Evolutionary conservation across 2,888 invertebrate species (phyloP).

Genomic region (Prostheceraeus crozeri): DNA sequence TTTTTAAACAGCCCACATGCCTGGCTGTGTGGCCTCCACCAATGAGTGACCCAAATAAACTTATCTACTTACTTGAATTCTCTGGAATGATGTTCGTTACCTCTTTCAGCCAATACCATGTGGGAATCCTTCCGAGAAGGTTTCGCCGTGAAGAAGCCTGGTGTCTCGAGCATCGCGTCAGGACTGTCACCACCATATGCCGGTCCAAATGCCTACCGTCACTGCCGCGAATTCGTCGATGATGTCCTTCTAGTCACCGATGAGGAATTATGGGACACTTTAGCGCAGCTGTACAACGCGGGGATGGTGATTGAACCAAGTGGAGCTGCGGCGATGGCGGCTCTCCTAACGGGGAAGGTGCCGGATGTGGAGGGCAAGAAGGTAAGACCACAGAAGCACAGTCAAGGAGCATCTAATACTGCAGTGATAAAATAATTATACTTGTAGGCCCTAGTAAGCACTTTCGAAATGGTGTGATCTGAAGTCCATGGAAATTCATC

Average conservation of each 20-base stretch:
- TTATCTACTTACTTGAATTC: too few species aligned
- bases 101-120: background rate
- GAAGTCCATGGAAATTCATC: too few species aligned
- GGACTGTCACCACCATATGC: conserved; percentile 52
- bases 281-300: conserved; percentile 45
- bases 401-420: too few species aligned
- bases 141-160: conserved; percentile 39
- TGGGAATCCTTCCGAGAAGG: background rate
- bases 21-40: too few species aligned
- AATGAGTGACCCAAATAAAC: too few species aligned
- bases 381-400: too few species aligned
- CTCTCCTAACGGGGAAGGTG: too few species aligned
- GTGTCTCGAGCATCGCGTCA: conserved; percentile 47
- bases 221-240: conserved; percentile 47
- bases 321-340: conserved; percentile 49
- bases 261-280: conserved; percentile 46
- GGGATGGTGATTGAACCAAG: conserved; percentile 53
- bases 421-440: too few species aligned
- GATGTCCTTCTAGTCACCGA: conserved; percentile 51
- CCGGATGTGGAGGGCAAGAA: conserved; percentile 46
- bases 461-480: too few species aligned
- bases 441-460: too few species aligned
- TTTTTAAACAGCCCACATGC: too few species aligned
- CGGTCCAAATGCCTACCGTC: conserved; percentile 45
- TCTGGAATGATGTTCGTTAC: too few species aligned